Base-by-base conservation (phyloP, 2,888 invertebrate species). In the Mystacides longicornis region DNA sequence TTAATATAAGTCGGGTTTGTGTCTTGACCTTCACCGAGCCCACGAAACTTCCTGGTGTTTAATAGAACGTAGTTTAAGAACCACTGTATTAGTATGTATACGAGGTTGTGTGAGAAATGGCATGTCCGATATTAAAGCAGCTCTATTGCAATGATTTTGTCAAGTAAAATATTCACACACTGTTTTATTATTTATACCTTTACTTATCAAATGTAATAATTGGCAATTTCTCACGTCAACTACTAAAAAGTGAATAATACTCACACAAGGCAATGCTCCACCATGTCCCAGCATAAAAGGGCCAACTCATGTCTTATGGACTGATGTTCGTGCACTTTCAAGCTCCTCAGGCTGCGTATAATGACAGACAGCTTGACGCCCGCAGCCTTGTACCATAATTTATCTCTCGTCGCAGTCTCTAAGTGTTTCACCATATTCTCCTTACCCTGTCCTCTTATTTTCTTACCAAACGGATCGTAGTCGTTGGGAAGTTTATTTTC, bases 241-340 rank as follows among this genome's bases (percentile, higher is more conserved):
- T n/a, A n/a, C n/a, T n/a, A n/a, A n/a, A 11, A 11, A 7, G 27
- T 27, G 27, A 27, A 7, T 27, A 27, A 14, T 55, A 71, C 73
- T 71, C 67, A 84, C 84, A 68, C 68, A 48, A 74, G 70, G 64
- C 87, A 87, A 60, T 80, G 80, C 11, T 73, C 68, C 1, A 86
- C 67, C 33, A 89, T 65, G 50, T 79, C 68, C 42, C 72, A 68
- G 63, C 83, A 82, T 64, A 79, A 76, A n/a, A 75, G 68, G 0
- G 79, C 79, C 49, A 89, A 73, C 68, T 85, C 84, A 51, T 68
- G 68, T 49, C 88, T 73, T 55, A 90, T 83, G 67, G 69, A 74
- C 49, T 68, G 69, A 62, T 87, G 82, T 1, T 80, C 73, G 67
- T 87, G 83, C 1, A 77, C 74, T 1, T 80, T 74, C 23, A 88